Base-by-base conservation (phyloP, 2,797 vertebrate species). In the Sebastes glaucus region DNA sequence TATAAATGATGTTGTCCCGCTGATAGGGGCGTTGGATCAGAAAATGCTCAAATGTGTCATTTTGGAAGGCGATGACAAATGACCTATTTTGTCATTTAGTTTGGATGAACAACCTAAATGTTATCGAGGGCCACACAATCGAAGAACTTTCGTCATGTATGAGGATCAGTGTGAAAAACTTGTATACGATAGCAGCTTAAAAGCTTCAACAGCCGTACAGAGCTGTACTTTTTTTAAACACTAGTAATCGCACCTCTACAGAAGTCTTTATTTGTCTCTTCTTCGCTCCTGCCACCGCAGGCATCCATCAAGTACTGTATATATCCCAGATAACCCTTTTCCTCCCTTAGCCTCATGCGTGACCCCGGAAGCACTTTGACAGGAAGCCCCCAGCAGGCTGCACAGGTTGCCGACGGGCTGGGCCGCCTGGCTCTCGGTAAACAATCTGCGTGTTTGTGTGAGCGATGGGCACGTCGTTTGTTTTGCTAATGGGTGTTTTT, bases 401-500 rank as follows among this genome's bases (percentile, higher is more conserved):
- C 73, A 0, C 52, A 1, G 76, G 75, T 28, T 65, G 86, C 84
- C 70, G 11, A 33, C 57, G 11, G 84, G 23, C 49, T 53, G 13
- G 32, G 74, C 85, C 70, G 86, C 80, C 84, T 49, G 83, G 83
- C 89, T 90, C 86, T 89, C 69, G 35, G 90, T 92, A 92, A 92
- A 92, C 91, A 92, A 83, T 85, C 68, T 32, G 75, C 35, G 87
- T 80, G 83, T 91, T 87, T 81, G 85, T 86, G 87, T 88, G 91
- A 92, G 88, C 88, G 86, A 93, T 93, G 83, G 92, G 88, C 90
- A 84, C 83, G 72, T 90, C 87, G 88, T 94, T 95, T 94, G 93
- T 94, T 95, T 94, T 93, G 92, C 93, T 95, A 95, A 95, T 94
- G 93, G 92, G 82, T 92, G 93, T 93, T 94, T 94, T 94, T 93